Base-by-base conservation (phyloP, 1,140 invertebrate genomes). In the Hylaeus anthracinus region DNA sequence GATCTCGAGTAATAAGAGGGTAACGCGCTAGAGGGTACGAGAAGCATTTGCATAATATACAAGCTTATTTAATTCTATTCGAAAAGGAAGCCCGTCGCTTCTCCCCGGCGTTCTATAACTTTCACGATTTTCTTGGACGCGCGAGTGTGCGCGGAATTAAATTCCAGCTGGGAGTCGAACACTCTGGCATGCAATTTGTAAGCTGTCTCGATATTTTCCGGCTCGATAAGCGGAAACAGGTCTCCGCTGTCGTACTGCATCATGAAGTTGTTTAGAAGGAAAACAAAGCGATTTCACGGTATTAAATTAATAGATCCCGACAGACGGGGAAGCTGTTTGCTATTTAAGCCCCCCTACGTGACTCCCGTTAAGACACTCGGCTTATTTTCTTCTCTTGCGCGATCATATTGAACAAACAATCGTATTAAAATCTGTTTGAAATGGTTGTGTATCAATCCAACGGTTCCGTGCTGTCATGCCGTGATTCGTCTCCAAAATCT, bases 271-370 rank as follows among this genome's bases (percentile, higher is more conserved):
- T 86, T 82, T 75, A 75, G 66, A 82, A 55, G 37, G 65, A 77
- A 88, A 88, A 88, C 76, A 84, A 84, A 85, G 85, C 79, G 76
- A 86, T 91, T 88, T 80, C 72, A 75, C 72, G 72, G 82, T 81
- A 90, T 91, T 91, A 91, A 92, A 90, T 91, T 91, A 90, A 91
- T 90, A 91, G 88, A 86, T 87, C 73, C 26, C 73, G 79, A 83
- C 72, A 66, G 72, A 73, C 73, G 82, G 82, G 74, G 65, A 53
- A 64, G 71, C 84, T 91, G 88, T 91, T 90, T 90, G 79, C 81
- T 66, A 79, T 60, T 78, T 90, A 89, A 92, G 88, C 88, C 85
- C 82, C 86, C 79, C 88, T 92, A 87, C 91, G 91, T 92, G 91
- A 92, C 90, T 91, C 88, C 83, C 84, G 85, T 80, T 80, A 83